Base-by-base conservation (phyloP, 2,888 invertebrate genomes). In the Alitta virens region DNA sequence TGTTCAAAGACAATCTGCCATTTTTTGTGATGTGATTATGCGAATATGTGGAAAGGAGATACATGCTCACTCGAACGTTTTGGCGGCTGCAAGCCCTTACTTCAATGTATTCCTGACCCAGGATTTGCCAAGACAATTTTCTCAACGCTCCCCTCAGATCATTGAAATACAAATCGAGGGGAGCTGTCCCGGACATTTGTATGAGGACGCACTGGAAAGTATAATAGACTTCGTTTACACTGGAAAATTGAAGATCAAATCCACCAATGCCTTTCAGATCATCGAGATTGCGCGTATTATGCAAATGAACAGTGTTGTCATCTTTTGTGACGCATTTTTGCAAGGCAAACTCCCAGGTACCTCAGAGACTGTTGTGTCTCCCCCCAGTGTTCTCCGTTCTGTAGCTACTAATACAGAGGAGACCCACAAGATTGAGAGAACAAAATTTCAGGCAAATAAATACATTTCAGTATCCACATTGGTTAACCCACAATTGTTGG, bases 171-270 rank as follows among this genome's bases (percentile, higher is more conserved):
- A 78, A 49, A 78, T 79, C 2, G 77, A 78, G 42, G 75, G 75
- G 86, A 53, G 88, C 88, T 64, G 63, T 27, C 56, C 66, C 1
- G 58, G 58, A 26, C 24, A 27, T 12, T 18, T 58, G 18, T 79
- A 79, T 55, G 70, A 70, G 23, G 71, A 71, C 12, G 79, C 78
- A 24, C 75, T 80, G 18, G 61, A 68, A 46, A 69, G 69, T 46
- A 72, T 81, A 14, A 72, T 81, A 26, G 76, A 78, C 52, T 81
- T 72, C 60, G 75, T 80, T 71, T 81, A 81, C 67, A 78, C 77
- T 1, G 74, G 76, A 25, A 65, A 63, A 9, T 71, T 80, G 14
- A 59, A 69, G n/a, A 46, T 79, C 1, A 69, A 67, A 3, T 54
- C 66, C 21, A 58, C 46, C 18, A 68, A 72, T 23, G 65, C 77